Conservation (phyloP, 1,140 invertebrate species). For the Chionoecetes opilio region DNA sequence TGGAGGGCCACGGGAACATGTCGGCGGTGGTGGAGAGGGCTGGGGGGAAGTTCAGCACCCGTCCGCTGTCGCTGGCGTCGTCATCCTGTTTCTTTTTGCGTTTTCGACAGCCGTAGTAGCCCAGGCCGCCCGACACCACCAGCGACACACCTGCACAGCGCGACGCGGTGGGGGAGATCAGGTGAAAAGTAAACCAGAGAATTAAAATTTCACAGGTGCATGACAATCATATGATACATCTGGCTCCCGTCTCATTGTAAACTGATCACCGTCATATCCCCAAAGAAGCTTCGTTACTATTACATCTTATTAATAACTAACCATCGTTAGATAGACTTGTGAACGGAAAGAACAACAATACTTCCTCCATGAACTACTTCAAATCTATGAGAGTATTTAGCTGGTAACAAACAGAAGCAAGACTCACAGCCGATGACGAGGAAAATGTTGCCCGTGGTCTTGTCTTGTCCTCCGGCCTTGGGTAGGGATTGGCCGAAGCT, state of each 20-base stretch:
- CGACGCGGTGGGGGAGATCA: background rate
- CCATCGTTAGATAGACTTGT: too few species aligned
- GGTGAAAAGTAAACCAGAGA: background rate
- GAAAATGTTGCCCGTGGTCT: conserved; percentile 60
- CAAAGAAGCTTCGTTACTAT: too few species aligned
- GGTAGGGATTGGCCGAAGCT: conserved; percentile 51
- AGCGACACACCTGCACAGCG: conserved; percentile 43
- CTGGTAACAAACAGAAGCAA: background rate
- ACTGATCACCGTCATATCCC: too few species aligned
- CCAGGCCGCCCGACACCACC: conserved; percentile 50
- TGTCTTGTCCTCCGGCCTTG: background rate
- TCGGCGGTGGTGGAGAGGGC: conserved; percentile 58
- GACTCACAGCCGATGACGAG: conserved; percentile 53
- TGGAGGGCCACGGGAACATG: conserved; percentile 71
- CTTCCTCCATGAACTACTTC: too few species aligned
- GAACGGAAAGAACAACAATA: too few species aligned
- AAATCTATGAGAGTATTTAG: too few species aligned
- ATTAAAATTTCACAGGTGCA: too few species aligned
- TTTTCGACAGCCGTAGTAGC: conserved; percentile 63
- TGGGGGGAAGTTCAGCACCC: conserved; percentile 49
- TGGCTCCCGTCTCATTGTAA: too few species aligned
- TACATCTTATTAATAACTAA: too few species aligned
- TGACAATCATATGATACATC: too few species aligned
- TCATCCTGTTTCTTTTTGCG: conserved; percentile 68
- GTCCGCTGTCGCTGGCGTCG: conserved; percentile 56